Base-by-base conservation (phyloP, 2,113 vertebrate genomes). In the Micronycteris hirsuta region DNA sequence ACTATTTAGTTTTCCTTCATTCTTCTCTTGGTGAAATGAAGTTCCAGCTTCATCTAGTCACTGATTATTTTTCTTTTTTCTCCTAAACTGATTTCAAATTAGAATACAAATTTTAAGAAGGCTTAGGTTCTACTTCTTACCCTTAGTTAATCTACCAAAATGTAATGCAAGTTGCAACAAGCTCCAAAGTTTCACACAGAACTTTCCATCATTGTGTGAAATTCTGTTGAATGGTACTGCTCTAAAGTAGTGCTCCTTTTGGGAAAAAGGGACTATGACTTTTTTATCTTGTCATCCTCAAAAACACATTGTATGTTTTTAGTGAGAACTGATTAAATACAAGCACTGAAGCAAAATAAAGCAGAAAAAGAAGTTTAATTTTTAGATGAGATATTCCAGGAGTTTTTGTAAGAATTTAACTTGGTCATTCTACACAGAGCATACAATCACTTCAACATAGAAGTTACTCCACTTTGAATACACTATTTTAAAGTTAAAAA, bases 361-460 rank as follows among this genome's bases (percentile, higher is more conserved):
- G 86, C 80, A 94, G 67, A 54, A 93, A 91, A 91, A 80, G 49
- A 76, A 36, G 22, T 96, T 97, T 97, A 96, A 94, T 91, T 96
- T 96, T 96, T 71, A 92, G 70, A 88, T 89, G 77, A 73, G 22
- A 86, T 82, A 93, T 91, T 95, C 84, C 82, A 97, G 86, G 85
- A 88, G 61, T 52, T 94, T 97, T 95, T 83, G 20, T 47, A 96
- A 96, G 87, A 97, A 84, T 52, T 58, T 81, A 96, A 87, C 36
- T 45, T 14, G 14, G 43, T 92, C 38, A 94, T 84, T 91, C 68
- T 92, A 70, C 33, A 96, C 63, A 96, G 78, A 95, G 91, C 63
- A 94, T 67, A 97, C 81, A 94, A n/a, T 94, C 86, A 95, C 86
- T 85, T 97, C 61, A 96, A 89, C 74, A 94, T 86, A 95, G 91